Conservation (phyloP, 1,140 invertebrate genomes). For the Heliothis virescens region DNA sequence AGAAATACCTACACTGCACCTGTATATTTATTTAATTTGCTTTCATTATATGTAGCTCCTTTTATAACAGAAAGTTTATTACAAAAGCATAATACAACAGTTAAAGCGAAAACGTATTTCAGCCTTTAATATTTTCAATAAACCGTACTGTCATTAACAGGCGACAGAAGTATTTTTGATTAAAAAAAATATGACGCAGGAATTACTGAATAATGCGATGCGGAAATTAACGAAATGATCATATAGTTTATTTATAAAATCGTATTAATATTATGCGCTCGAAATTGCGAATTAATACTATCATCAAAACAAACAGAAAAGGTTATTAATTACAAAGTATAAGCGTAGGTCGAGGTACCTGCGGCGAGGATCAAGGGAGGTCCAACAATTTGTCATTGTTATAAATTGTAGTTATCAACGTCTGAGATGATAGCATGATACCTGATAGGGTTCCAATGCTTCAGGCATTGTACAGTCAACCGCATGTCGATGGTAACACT, state of each 20-base stretch:
- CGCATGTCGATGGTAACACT: too few species aligned
- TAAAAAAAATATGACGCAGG: conserved; percentile 31
- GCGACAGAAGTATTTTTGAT: conserved; percentile 30
- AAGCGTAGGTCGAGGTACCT: not conserved
- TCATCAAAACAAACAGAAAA: not conserved
- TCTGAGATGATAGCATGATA: conserved; percentile 6
- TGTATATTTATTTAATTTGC: not conserved
- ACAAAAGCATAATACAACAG: not conserved
- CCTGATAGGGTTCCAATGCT: conserved; percentile 29
- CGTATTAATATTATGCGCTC: not conserved
- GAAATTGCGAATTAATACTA: not conserved
- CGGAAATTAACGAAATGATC: conserved; percentile 3
- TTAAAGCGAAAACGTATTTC: conserved; percentile 33
- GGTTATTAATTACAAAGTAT: conserved; percentile 39
- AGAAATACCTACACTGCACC: not conserved
- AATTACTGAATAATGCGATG: conserved; percentile 19
- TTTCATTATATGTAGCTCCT: not conserved
- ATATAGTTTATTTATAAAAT: conserved; percentile 1
- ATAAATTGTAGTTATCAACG: conserved; percentile 40
- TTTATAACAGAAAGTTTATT: conserved; percentile 5
- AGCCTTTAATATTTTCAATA: conserved; percentile 36
- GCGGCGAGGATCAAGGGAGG: conserved; percentile 10
- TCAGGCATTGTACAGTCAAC: conserved; percentile 33
- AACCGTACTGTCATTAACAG: conserved; percentile 29
- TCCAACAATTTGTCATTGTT: conserved; percentile 38